Conservation (phyloP, 2,113 vertebrate species). For the Corythoichthys haematopterus region DNA sequence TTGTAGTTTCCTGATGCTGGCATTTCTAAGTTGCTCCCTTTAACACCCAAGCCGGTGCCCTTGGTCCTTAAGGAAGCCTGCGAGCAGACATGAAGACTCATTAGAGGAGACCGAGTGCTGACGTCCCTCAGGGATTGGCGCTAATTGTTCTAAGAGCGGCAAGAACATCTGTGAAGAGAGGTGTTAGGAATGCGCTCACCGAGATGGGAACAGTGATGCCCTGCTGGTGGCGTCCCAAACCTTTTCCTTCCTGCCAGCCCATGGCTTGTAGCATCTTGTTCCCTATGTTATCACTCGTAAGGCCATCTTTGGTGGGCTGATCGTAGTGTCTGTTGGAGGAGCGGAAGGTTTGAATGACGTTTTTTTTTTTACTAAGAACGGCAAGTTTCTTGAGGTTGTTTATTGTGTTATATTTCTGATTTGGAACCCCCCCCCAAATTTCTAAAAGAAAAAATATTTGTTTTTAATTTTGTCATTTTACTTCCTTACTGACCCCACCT, state of each 20-base stretch:
- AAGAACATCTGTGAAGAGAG: slow-evolving; percentile 19
- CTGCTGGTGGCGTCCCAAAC: slow-evolving; percentile 87
- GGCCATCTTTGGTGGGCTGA: slow-evolving; percentile 88
- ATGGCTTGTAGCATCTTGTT: slow-evolving; percentile 95
- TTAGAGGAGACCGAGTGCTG: slow-evolving; percentile 35
- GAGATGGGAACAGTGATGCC: slow-evolving; percentile 89
- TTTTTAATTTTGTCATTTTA: no score
- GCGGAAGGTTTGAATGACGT: background rate
- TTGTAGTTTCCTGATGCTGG: slow-evolving; percentile 88
- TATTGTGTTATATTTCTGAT: no score
- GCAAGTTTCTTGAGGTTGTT: no score
- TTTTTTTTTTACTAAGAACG: no score
- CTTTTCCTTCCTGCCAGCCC: slow-evolving; percentile 92
- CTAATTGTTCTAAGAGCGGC: slow-evolving; percentile 40
- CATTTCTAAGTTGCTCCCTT: slow-evolving; percentile 84
- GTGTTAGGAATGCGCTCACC: slow-evolving; percentile 56
- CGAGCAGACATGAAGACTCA: slow-evolving; percentile 30
- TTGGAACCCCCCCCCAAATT: no score
- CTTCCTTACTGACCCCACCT: no score
- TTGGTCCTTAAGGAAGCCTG: slow-evolving; percentile 87
- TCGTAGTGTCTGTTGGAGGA: slow-evolving; percentile 80
- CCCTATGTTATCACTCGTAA: slow-evolving; percentile 88
- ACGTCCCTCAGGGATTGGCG: slow-evolving; percentile 20
- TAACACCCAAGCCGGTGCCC: slow-evolving; percentile 86
- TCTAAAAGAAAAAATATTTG: no score